Base-by-base conservation (phyloP, 1,140 invertebrate species). In the Drosophila sucinea region DNA sequence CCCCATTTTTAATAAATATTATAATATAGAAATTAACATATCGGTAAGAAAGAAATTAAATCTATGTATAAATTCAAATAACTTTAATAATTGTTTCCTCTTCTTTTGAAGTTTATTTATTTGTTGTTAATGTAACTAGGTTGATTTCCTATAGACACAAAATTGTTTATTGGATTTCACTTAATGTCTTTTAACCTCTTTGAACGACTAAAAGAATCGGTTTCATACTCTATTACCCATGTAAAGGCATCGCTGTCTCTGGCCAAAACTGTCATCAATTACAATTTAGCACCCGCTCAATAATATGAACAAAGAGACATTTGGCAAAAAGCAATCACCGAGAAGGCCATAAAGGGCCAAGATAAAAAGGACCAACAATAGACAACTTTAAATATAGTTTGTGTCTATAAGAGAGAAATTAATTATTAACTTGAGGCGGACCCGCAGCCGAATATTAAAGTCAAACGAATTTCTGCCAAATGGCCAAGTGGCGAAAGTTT, bases 401-500 rank as follows among this genome's bases (percentile, higher is more conserved):
- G 61, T 57, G 56, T 58, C 60, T 65, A 61, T 33, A 32, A 35
- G 63, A 54, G 41, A 67, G 54, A 71, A 78, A 75, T 78, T 78
- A 78, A 78, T 78, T 71, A 78, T 78, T 74, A 75, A 71, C 71
- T 77, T 25, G 32, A 69, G 63, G 10, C 40, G 69, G 23, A 55
- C 33, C 47, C 33, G 30, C 55, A 58, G 67, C 44, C 23, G 10
- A 56, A 69, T 70, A 73, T 69, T 73, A 65, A 77, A 73, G 66
- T 30, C 64, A 68, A 69, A 17, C 62, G 25, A 71, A 67, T 55
- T 35, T 54, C 40, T 58, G n/a, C 63, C 38, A 71, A 71, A 73
- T 69, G 67, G 44, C 57, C 38, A 70, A 67, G 55, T 72, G 55
- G 63, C 44, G 65, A 77, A 77, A 77, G 57, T 77, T 74, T 77